Base-by-base conservation (phyloP, 2,113 vertebrate species). In the Garra rufa region DNA sequence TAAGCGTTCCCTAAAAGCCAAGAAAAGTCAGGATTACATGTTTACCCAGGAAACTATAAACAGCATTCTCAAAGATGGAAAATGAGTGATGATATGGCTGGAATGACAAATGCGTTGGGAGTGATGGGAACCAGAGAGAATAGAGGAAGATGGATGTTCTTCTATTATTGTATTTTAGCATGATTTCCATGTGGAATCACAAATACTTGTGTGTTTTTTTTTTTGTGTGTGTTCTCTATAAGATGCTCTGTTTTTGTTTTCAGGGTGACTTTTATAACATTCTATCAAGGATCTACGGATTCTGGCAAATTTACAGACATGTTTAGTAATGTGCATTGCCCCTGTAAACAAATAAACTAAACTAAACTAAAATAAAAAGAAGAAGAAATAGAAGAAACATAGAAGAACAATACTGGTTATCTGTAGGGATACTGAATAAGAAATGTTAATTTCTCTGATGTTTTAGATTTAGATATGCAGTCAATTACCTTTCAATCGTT, bases 1-100 rank as follows among this genome's bases (percentile, higher is more conserved):
- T 92, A 92, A 95, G 93, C 80, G 95, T 95, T 91, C 94, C 95
- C 95, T 55, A 87, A 91, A 88, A 89, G 91, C 88, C 81, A 94
- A 90, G 73, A 88, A 90, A 91, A 92, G 85, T 82, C 19, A 30
- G 15, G 61, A 41, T 81, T 83, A 85, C 7, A 82, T 28, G 3
- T 82, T 9, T 6, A 57, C 4, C 41, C n/a, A 21, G 17, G 9
- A 78, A 59, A 76, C 6, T 48, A 6, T 9, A 74, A 74, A n/a
- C 11, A 38, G 9, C 24, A 28, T 24, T 48, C 24, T 9, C 1
- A 75, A 75, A 75, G 19, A 38, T 34, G 17, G 6, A 6, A 76
- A 76, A 55, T 38, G 9, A 55, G 28, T 76, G 30, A 76, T 57
- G 2, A 69, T 41, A 21, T n/a, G 4, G 19, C 6, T 76, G 0